Evolutionary conservation across 1,140 invertebrate genomes (phyloP).

Genomic region (Drosophila equinoxialis): DNA sequence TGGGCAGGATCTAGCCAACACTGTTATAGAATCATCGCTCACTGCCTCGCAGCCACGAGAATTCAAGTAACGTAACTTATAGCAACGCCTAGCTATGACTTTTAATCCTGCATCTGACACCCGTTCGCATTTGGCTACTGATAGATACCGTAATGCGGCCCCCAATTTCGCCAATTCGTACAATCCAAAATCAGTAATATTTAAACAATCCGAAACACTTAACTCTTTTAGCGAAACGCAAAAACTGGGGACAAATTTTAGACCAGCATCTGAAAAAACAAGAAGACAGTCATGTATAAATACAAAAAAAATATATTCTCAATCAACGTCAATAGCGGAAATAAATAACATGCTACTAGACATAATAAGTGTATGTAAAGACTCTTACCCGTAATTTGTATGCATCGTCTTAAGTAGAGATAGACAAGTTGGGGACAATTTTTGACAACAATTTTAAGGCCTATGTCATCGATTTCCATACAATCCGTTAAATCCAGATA

Average conservation of each 20-base stretch:
- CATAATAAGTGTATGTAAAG: too few relatives aligned
- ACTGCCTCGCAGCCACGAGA: constrained; percentile 95
- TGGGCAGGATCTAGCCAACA: constrained; percentile 92
- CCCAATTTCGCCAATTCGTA: constrained; percentile 95
- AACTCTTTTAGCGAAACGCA: constrained; percentile 92
- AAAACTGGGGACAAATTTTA: constrained; percentile 93
- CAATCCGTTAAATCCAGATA: constrained; percentile 95
- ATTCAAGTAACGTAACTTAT: constrained; percentile 95
- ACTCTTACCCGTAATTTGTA: constrained; percentile 89
- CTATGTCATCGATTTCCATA: constrained; percentile 90
- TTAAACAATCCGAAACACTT: constrained; percentile 94
- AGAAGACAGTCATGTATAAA: constrained; percentile 9
- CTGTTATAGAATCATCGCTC: constrained; percentile 93
- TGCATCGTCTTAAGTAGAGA: constrained; percentile 94
- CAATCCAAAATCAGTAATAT: constrained; percentile 95
- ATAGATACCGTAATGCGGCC: constrained; percentile 91
- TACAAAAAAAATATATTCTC: too few relatives aligned
- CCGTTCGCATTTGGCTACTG: constrained; percentile 94
- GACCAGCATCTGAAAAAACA: constrained; percentile 86
- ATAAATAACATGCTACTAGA: too few relatives aligned
- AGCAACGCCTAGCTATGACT: constrained; percentile 94
- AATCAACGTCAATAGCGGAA: too few relatives aligned
- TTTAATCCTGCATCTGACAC: constrained; percentile 93
- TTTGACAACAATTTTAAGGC: constrained; percentile 90
- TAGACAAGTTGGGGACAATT: constrained; percentile 94